phyloP scores from a whole-genome alignment of 2,797 vertebrate species.

The Rhinatrema bivittatum region DNA sequence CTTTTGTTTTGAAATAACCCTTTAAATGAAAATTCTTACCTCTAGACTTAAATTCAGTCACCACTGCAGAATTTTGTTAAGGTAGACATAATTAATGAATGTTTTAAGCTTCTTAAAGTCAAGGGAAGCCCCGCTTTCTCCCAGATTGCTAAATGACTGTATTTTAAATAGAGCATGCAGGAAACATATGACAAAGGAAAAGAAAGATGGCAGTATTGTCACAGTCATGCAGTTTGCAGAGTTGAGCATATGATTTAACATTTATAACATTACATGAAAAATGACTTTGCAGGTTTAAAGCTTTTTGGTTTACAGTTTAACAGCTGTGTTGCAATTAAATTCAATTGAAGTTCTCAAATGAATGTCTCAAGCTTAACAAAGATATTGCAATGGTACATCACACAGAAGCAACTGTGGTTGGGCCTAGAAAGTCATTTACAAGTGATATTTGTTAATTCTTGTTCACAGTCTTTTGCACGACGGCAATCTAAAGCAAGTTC shows the following conservation, averaged over 20 bases:
- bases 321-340: conserved; percentile 55
- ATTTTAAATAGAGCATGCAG: conserved; percentile 51
- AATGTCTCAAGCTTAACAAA: conserved; percentile 70
- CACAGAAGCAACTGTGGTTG: conserved; percentile 74
- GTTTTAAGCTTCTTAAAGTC: conserved; percentile 46
- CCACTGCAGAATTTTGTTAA: conserved; percentile 50
- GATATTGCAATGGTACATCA: conserved; percentile 87
- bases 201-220: conserved; percentile 40
- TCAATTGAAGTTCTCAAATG: conserved; percentile 58
- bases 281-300: conserved; percentile 55
- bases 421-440: conserved; percentile 95
- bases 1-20: conserved; percentile 50
- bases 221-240: conserved; percentile 51
- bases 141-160: conserved; percentile 48
- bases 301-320: conserved; percentile 81
- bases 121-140: conserved; percentile 40
- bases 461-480: conserved; percentile 83
- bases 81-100: conserved; percentile 46
- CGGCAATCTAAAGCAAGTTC: conserved; percentile 79
- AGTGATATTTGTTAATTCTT: conserved; percentile 78
- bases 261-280: conserved; percentile 58
- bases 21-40: conserved; percentile 51
- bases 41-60: conserved; percentile 56
- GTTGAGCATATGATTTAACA: conserved; percentile 59
- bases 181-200: conserved; percentile 52